These are phyloP conservation scores for Aplysina aerophoba DNA, from an alignment of 37 sponge, comb jelly and placozoan genomes.

Conservation along the genomic window DNA sequence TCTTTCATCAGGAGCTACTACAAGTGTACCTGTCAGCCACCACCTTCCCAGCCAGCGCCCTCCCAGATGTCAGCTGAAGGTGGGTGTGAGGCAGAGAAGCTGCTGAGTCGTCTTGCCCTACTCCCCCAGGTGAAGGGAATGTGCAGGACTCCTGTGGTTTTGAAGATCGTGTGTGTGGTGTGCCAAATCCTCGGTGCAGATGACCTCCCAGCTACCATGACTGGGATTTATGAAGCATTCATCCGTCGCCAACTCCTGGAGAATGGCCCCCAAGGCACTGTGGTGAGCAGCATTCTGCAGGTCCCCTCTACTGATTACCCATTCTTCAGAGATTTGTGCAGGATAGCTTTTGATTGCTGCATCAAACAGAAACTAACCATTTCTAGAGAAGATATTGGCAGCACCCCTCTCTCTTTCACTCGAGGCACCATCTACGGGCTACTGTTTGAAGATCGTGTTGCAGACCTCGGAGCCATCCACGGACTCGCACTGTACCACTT, in stretches of 20 bases:
- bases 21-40: background rate
- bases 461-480: background rate
- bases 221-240: slow-evolving; percentile 6
- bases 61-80: background rate
- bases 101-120: background rate
- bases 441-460: background rate
- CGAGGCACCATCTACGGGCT: slow-evolving; percentile 23
- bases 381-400: background rate
- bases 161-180: slow-evolving; percentile 22
- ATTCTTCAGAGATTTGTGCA: background rate
- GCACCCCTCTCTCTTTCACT: no score
- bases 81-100: slow-evolving; percentile 3
- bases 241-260: slow-evolving; percentile 14
- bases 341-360: background rate
- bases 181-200: background rate
- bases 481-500: background rate
- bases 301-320: background rate
- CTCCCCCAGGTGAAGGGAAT: slow-evolving; percentile 22
- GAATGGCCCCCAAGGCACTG: background rate
- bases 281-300: background rate
- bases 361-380: background rate
- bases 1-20: slow-evolving; percentile 8
- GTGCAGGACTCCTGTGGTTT: slow-evolving; percentile 14
- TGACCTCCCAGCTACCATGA: slow-evolving; percentile 12
- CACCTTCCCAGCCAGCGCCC: no score